Evolutionary conservation across 2,113 vertebrate genomes (phyloP), one percentile per base, ranked within the genome.

Genomic region (Xyliphius kryptos): DNA sequence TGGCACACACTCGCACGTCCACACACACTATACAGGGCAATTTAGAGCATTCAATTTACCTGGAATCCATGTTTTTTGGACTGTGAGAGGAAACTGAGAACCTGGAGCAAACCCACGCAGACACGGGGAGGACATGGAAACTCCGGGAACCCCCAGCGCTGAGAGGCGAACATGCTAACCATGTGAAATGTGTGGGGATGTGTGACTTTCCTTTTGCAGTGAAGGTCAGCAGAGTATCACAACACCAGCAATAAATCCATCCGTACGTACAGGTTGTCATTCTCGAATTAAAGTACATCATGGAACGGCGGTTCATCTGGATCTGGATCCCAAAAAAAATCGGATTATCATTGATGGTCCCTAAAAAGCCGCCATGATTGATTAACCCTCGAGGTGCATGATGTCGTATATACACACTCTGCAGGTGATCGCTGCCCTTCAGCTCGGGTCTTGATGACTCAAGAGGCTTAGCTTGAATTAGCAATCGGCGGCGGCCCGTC

Each of bases 301-400:
- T 43, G 20, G 58, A 38, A 62, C 22, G 22, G 37, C 50, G 56
- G 22, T 56, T 62, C 66, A 51, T 71, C 59, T 50, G 55, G 11
- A 36, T 19, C 50, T 47, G 9, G 61, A 59, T 63, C 22, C 17
- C 57, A 37, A 14, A 32, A 15, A 21, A 64, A 68, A 77, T 69
- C 56, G 16, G 48, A 70, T 77, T 77, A 70, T 20, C 69, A 77
- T 77, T 67, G 75, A 77, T 58, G 66, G 56, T 57, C 47, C 22
- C 54, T 59, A 53, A 60, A 67, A 67, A 69, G 61, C 64, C 55
- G 11, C 38, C 41, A 12, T 56, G 59, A 61, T 71, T 20, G 63
- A 69, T 74, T 74, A 59, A 51, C 51, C 48, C 49, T 21, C 19
- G 43, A 55, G 43, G 63, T 53, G 56, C 32, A 50, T 53, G 63